Conservation (phyloP, 2,888 invertebrate genomes). For the Cryptophagus acutangulus region DNA sequence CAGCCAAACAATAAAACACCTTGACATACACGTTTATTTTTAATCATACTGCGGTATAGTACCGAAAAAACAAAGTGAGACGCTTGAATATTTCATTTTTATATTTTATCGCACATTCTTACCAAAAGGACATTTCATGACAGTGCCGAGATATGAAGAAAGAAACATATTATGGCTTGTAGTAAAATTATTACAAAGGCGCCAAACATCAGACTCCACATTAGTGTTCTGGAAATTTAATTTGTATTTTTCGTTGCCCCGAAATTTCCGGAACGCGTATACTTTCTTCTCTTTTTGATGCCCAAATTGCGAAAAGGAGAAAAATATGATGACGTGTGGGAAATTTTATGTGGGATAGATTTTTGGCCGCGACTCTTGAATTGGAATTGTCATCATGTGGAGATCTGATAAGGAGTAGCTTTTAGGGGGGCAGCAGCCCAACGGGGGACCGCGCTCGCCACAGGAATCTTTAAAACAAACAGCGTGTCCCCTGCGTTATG, state of each 20-base stretch:
- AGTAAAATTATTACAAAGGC: slow-evolving; percentile 44
- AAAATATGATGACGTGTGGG: slow-evolving; percentile 11
- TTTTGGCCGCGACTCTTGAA: slow-evolving; percentile 36
- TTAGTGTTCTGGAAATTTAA: slow-evolving; percentile 36
- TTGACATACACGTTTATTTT: slow-evolving; percentile 24
- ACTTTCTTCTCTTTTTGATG: slow-evolving; percentile 9
- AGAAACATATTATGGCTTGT: slow-evolving; percentile 42
- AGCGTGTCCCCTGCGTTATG: slow-evolving; percentile 44
- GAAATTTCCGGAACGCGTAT: slow-evolving; percentile 7
- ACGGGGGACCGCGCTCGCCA: slow-evolving; percentile 34
- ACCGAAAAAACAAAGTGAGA: slow-evolving; percentile 27
- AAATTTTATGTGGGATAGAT: slow-evolving; percentile 15
- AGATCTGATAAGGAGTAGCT: slow-evolving; percentile 49
- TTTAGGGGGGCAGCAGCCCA: slow-evolving; percentile 39
- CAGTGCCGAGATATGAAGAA: slow-evolving; percentile 37
- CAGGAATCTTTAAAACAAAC: slow-evolving; percentile 48
- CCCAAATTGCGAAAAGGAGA: slow-evolving; percentile 6
- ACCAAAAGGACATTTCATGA: slow-evolving; percentile 36
- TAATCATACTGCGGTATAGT: too few relatives aligned
- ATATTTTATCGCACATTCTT: slow-evolving; percentile 42
- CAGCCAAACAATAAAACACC: slow-evolving; percentile 23
- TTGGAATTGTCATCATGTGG: slow-evolving; percentile 49
- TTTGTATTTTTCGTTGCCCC: slow-evolving; percentile 24
- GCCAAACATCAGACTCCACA: slow-evolving; percentile 41
- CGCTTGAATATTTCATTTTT: slow-evolving; percentile 41